Percentiles rank a stretch among this genome's conserved stretches.
phyloP scores from a whole-genome alignment of 2,113 vertebrate genomes.

The Macrotus californicus region DNA sequence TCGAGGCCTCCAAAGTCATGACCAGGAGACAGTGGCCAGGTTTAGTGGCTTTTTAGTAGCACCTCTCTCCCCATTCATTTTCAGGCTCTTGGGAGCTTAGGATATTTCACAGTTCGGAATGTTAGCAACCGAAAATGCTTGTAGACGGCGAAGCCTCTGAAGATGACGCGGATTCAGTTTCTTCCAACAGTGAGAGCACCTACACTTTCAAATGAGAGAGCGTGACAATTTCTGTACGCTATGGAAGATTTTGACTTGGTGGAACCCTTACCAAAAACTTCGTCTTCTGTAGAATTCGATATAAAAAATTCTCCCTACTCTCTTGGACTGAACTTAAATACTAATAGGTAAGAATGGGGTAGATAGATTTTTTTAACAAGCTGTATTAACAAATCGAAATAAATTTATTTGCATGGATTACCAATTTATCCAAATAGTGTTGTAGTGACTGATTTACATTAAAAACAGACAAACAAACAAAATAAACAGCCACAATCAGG shows the following conservation, averaged over 20 bases:
- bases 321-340: constrained; percentile 58
- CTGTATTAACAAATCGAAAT: not conserved
- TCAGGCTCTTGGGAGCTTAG: constrained; percentile 55
- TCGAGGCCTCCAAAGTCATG: not conserved
- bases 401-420: constrained; percentile 13
- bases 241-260: constrained; percentile 81
- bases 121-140: constrained; percentile 82
- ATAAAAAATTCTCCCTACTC: constrained; percentile 55
- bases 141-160: constrained; percentile 86
- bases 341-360: constrained; percentile 72
- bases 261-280: constrained; percentile 71
- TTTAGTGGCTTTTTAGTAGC: constrained; percentile 36
- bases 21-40: not conserved
- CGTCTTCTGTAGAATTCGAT: constrained; percentile 72
- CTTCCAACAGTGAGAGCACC: constrained; percentile 74
- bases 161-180: constrained; percentile 81
- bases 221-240: constrained; percentile 77
- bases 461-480: not conserved
- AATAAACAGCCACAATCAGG: not conserved
- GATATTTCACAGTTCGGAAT: constrained; percentile 55
- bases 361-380: not conserved
- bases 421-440: not conserved
- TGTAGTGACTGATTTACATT: constrained; percentile 3
- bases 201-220: constrained; percentile 61
- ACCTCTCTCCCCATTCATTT: constrained; percentile 41